Evolutionary conservation across 1,140 invertebrate species (phyloP).

Genomic region (Teleopsis dalmanni): DNA sequence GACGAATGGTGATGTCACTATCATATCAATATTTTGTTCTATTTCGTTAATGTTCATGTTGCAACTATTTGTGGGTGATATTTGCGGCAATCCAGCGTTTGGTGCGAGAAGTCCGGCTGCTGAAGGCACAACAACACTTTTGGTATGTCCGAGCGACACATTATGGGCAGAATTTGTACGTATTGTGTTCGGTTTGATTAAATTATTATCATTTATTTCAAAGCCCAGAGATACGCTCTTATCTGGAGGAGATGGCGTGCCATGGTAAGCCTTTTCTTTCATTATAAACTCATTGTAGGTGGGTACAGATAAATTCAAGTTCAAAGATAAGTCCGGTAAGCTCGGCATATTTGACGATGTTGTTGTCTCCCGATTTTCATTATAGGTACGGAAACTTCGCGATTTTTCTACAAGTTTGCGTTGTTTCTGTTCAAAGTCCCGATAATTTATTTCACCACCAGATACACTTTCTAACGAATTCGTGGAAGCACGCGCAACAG

Average conservation of each 20-base stretch:
- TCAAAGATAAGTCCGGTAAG: constrained; percentile 36
- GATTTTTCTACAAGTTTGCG: constrained; percentile 55
- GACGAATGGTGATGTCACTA: constrained; percentile 38
- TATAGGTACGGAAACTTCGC: constrained; percentile 56
- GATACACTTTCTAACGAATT: constrained; percentile 26
- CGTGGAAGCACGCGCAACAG: constrained; percentile 20
- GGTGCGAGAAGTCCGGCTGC: constrained; percentile 15
- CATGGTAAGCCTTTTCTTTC: neutral
- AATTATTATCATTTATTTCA: constrained; percentile 38
- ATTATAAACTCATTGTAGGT: constrained; percentile 23
- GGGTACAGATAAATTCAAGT: constrained; percentile 33
- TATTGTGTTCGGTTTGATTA: constrained; percentile 18
- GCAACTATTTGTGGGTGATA: constrained; percentile 6
- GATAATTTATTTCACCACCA: constrained; percentile 22
- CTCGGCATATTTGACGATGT: constrained; percentile 33
- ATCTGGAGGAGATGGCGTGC: constrained; percentile 22
- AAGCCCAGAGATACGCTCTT: constrained; percentile 23
- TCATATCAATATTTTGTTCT: constrained; percentile 38
- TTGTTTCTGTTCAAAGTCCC: constrained; percentile 33
- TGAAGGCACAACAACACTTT: no score
- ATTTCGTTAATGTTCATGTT: constrained; percentile 27
- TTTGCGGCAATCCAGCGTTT: constrained; percentile 17
- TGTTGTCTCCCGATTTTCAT: constrained; percentile 32
- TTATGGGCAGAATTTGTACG: constrained; percentile 25
- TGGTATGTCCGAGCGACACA: constrained; percentile 2